Conservation (phyloP, 2,113 vertebrate species). For the Hippocampus guttulatus region DNA sequence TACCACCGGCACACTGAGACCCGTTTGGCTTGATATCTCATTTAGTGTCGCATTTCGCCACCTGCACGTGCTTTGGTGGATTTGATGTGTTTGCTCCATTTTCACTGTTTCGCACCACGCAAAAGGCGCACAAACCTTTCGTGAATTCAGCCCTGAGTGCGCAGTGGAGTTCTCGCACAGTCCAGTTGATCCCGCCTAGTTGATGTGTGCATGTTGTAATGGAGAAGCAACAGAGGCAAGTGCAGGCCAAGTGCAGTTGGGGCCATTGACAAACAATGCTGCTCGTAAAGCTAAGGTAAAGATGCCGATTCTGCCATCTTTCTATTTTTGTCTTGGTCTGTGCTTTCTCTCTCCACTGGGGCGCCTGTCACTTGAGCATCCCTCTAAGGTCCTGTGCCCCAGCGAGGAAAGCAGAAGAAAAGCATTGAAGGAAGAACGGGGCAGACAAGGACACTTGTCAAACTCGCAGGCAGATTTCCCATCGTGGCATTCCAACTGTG, state of each 20-base stretch:
- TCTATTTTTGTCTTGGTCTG: constrained; percentile 39
- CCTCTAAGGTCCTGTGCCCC: constrained; percentile 37
- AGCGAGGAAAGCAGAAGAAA: constrained; percentile 35
- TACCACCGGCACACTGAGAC: no score
- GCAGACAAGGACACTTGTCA: constrained; percentile 68
- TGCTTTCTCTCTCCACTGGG: constrained; percentile 32
- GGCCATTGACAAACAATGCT: neutral
- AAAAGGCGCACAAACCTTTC: no score
- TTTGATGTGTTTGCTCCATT: no score
- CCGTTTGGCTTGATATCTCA: no score
- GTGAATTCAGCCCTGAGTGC: no score
- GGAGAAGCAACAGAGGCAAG: no score
- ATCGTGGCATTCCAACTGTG: constrained; percentile 30
- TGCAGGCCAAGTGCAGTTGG: neutral
- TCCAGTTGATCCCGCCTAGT: no score
- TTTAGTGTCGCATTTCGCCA: no score
- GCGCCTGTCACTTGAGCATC: constrained; percentile 47
- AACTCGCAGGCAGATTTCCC: constrained; percentile 42
- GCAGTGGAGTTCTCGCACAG: no score
- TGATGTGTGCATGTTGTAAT: no score
- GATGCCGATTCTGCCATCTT: constrained; percentile 35
- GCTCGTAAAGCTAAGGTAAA: neutral
- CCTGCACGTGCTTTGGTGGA: no score
- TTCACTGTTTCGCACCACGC: no score
- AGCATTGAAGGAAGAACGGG: constrained; percentile 34